Conservation (phyloP, 2,113 vertebrate genomes). For the Alligator sinensis region DNA sequence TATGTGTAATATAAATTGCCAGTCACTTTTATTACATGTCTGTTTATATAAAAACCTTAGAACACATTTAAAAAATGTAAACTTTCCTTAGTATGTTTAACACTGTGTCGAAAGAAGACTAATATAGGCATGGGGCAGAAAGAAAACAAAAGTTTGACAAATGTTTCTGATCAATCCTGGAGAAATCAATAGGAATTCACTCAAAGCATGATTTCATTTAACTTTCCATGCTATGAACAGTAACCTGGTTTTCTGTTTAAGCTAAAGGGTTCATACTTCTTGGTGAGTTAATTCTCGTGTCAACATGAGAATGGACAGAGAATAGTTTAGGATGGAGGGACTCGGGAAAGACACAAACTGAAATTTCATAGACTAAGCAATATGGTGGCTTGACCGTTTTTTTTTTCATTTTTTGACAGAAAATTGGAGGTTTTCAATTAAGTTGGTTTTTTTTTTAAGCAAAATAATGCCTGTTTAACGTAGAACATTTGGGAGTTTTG, state of each 20-base stretch:
- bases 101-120: constrained; percentile 62
- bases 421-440: constrained; percentile 10
- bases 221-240: constrained; percentile 66
- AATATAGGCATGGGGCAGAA: constrained; percentile 44
- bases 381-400: background rate
- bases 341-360: background rate
- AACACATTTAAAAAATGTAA: constrained; percentile 66
- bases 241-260: constrained; percentile 60
- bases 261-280: constrained; percentile 54
- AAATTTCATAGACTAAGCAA: background rate
- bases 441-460: background rate
- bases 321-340: background rate
- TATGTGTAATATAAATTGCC: constrained; percentile 67
- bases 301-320: constrained; percentile 47
- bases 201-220: constrained; percentile 66
- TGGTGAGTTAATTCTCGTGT: constrained; percentile 60
- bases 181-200: constrained; percentile 68
- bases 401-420: constrained; percentile 31
- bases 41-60: constrained; percentile 64
- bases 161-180: constrained; percentile 71
- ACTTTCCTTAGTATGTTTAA: constrained; percentile 71
- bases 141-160: constrained; percentile 74
- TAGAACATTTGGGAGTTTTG: background rate
- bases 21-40: constrained; percentile 69
- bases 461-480: background rate